Conservation (phyloP, 2,113 vertebrate species). For the Triplophysa rosa region DNA sequence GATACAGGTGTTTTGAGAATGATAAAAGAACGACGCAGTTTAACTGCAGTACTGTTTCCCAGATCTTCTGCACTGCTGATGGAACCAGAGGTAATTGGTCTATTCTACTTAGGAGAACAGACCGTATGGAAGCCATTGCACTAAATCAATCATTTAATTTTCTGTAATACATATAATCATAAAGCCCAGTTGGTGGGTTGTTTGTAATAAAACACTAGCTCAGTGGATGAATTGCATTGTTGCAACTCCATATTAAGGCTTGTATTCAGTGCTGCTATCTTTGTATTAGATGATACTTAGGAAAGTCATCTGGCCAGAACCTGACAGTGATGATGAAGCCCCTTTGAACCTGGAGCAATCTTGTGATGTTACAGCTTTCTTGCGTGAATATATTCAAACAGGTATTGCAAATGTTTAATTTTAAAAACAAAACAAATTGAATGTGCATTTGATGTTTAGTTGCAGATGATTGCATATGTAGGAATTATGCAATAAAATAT, state of each 20-base stretch:
- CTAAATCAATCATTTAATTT: no score
- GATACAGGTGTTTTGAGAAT: slow-evolving; percentile 8
- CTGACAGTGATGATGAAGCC: not conserved
- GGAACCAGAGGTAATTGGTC: slow-evolving; percentile 3
- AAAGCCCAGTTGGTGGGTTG: no score
- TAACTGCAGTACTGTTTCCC: not conserved
- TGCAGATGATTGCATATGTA: not conserved
- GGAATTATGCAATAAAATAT: not conserved
- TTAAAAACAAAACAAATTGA: not conserved
- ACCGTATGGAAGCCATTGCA: no score
- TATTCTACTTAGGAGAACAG: no score
- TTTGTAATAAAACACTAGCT: no score
- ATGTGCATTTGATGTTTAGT: no score
- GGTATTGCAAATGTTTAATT: not conserved
- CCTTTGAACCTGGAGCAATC: not conserved
- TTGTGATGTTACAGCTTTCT: slow-evolving; percentile 1
- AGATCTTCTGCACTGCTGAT: not conserved
- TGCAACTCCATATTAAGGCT: not conserved
- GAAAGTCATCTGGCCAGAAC: slow-evolving; percentile 26
- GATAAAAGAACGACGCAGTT: slow-evolving; percentile 1
- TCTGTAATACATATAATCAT: no score
- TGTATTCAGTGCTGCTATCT: not conserved
- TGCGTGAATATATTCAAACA: slow-evolving; percentile 24
- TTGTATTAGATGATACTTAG: slow-evolving; percentile 18
- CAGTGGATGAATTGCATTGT: not conserved